Evolutionary conservation across 2,797 vertebrate genomes (phyloP), one percentile per base, ranked within the genome.

Genomic region (Hephaestus fuliginosus): DNA sequence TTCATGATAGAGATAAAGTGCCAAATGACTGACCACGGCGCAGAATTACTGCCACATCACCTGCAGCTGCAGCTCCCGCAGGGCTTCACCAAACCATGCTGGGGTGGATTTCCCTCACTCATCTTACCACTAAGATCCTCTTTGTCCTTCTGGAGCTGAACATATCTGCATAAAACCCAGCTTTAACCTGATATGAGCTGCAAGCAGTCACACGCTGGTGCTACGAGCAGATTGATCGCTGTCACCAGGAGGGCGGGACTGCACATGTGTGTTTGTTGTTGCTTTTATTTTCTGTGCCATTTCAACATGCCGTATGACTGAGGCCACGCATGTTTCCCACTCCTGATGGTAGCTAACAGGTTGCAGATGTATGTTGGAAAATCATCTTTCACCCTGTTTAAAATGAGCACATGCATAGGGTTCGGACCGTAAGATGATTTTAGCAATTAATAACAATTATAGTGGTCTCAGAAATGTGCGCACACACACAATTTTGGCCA

Each of bases 41-140:
- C 58, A 15, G 67, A 87, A 88, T 84, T 13, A 81, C 84, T 81
- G 86, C 89, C 90, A 90, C 91, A 92, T 88, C 91, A 88, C 89
- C 91, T 90, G 88, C 83, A 80, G 85, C 85, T 88, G 63, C 76
- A 77, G 58, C 75, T 72, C n/a, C 7, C 3, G 0, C 57, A 55
- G 28, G 56, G 53, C 41, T 71, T 44, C 25, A 64, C 41, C 43
- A 68, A 86, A 77, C 70, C 71, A 13, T 64, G 22, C 12, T 3
- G 1, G 20, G 10, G 56, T 73, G 78, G 78, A 85, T 74, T 73
- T 73, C 43, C 63, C 63, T 69, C 71, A 64, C 66, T 33, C 52
- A 70, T 82, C 46, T 74, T 7, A 53, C 64, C 52, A 67, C 62
- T 48, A 25, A 76, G 25, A 70, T 69, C 44, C 7, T 55, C 48